Evolutionary conservation across 2,888 invertebrate genomes (phyloP).

Genomic region (Eupithecia subumbrata): DNA sequence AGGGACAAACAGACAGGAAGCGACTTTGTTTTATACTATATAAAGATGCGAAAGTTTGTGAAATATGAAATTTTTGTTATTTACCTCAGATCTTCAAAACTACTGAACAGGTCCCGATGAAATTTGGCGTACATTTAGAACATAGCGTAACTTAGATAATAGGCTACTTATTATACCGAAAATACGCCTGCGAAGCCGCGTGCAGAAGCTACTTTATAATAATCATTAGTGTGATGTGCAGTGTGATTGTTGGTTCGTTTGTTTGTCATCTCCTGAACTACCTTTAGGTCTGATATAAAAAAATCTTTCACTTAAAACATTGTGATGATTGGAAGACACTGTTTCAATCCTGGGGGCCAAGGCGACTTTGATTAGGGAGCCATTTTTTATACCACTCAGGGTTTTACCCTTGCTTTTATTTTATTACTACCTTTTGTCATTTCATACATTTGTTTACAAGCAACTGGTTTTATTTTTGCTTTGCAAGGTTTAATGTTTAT

Average conservation of each 20-base stretch:
- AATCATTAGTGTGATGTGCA: too few species aligned
- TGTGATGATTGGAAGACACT: background rate
- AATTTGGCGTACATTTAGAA: too few species aligned
- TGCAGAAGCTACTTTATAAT: too few species aligned
- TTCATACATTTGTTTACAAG: background rate
- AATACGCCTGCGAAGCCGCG: too few species aligned
- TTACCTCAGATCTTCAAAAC: too few species aligned
- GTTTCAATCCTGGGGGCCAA: background rate
- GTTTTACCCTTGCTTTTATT: background rate
- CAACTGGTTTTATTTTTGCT: background rate
- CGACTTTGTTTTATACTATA: too few species aligned
- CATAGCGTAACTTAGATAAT: too few species aligned
- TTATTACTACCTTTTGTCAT: background rate
- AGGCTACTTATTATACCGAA: too few species aligned
- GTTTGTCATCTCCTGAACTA: background rate
- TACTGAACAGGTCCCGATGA: too few species aligned
- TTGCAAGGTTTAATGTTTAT: background rate
- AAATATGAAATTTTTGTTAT: too few species aligned
- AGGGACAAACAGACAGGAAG: too few species aligned
- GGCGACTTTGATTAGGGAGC: background rate
- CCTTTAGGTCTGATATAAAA: background rate
- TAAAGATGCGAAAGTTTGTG: too few species aligned
- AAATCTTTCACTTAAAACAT: background rate
- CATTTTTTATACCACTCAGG: background rate
- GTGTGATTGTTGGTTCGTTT: background rate